Evolutionary conservation across 1,140 invertebrate genomes (phyloP).

Genomic region (Kradibia gibbosae): DNA sequence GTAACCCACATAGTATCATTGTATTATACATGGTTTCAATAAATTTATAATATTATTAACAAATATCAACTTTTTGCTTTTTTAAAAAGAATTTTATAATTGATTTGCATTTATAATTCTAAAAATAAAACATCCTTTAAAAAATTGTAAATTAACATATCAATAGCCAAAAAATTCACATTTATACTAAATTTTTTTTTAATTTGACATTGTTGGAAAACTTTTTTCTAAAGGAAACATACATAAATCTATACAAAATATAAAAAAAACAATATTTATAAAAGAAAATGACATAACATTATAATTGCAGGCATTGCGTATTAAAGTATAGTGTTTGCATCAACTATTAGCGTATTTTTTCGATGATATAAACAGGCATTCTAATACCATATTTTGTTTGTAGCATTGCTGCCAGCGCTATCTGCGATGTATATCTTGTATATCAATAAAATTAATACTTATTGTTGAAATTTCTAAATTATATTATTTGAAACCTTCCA

Average conservation of each 20-base stretch:
- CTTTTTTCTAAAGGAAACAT: constrained; percentile 37
- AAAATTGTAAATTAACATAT: background rate
- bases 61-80: too few species aligned
- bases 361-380: constrained; percentile 1
- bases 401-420: constrained; percentile 63
- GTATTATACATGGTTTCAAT: too few species aligned
- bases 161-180: background rate
- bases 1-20: too few species aligned
- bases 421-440: constrained; percentile 70
- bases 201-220: constrained; percentile 30
- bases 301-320: background rate
- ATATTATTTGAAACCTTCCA: background rate
- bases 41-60: too few species aligned
- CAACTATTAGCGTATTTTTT: constrained; percentile 28
- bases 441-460: constrained; percentile 68
- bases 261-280: constrained; percentile 6
- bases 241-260: constrained; percentile 19
- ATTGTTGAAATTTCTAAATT: constrained; percentile 56
- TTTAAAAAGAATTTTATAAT: too few species aligned
- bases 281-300: constrained; percentile 1
- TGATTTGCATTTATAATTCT: background rate
- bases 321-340: background rate
- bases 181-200: background rate
- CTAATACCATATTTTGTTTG: constrained; percentile 40
- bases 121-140: background rate